Conservation (phyloP, 2,797 vertebrate genomes). For the Loris lydekkerianus region DNA sequence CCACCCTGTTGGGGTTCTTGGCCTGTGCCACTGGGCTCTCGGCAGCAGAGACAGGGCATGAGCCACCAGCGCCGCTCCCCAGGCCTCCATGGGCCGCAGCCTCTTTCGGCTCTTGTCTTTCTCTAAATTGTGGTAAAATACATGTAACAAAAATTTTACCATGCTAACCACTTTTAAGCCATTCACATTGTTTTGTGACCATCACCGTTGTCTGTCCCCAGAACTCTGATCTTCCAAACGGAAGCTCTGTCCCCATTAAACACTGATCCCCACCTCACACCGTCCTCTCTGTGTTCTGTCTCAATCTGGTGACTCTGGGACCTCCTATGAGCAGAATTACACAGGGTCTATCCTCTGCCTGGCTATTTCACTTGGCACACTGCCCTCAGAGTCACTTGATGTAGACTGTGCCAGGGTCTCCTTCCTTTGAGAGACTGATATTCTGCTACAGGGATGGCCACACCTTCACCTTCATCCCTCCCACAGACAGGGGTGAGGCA, state of each 20-base stretch:
- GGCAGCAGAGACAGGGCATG: background rate
- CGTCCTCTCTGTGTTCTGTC: background rate
- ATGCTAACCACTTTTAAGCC: background rate
- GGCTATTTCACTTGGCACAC: background rate
- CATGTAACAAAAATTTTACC: background rate
- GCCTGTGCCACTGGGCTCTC: background rate
- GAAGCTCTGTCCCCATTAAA: background rate
- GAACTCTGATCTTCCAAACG: background rate
- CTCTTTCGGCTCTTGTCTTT: background rate
- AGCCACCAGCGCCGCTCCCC: background rate
- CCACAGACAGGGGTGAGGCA: too few species aligned
- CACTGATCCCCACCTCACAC: too few species aligned
- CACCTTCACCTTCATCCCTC: too few species aligned
- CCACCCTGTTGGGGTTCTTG: too few species aligned
- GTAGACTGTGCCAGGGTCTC: accelerated
- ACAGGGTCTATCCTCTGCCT: accelerated
- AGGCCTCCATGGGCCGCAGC: background rate
- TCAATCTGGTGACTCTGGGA: accelerated
- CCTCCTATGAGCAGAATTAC: background rate
- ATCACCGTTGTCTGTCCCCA: accelerated
- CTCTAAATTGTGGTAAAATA: background rate
- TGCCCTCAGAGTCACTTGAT: too few species aligned
- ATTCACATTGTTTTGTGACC: accelerated
- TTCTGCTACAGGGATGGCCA: too few species aligned
- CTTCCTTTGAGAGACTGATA: background rate